Evolutionary conservation across 2,888 invertebrate species (phyloP), one percentile per base, ranked within the genome.

Genomic region (Morinoia aosen): DNA sequence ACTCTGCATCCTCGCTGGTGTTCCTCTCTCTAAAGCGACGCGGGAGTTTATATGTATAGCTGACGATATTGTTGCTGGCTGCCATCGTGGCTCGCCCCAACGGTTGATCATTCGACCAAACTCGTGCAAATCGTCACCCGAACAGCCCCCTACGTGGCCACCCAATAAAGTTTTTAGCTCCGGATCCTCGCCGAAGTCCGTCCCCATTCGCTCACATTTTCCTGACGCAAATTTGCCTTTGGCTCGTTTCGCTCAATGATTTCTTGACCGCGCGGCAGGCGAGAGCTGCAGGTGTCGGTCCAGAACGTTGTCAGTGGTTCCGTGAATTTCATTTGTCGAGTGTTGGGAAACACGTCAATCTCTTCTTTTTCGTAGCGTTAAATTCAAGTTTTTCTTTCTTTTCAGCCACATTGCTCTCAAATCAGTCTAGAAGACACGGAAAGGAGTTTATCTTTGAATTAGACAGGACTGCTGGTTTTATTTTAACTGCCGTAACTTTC

Each of bases 171-270:
- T 76, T 76, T 76, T 76, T 76, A 76, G 76, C 76, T 76, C 25
- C 76, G 33, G 33, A 76, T 76, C 76, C 76, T 25, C 76, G 76
- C 76, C 76, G 25, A 76, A 76, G 76, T 76, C 33, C 76, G 16
- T 76, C 76, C 76, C 76, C 76, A 33, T 76, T 76, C 33, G 76
- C 19, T 76, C 76, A 76, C 76, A 76, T 76, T 76, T 76, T 76
- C 61, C 33, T 33, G 76, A 76, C 76, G 33, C 25, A 76, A 76
- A 76, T 19, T 76, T 76, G 76, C 33, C 25, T 33, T 16, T 76
- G 76, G 76, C 76, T 76, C 76, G 76, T 76, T 76, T 76, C 76
- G 76, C 76, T 76, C 25, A 76, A 76, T 76, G 33, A 76, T 76
- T 76, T 76, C 76, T 76, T 76, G 76, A 76, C 76, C 76, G 33